These are phyloP conservation scores for Daktulosphaira vitifoliae DNA, from an alignment of 1,140 invertebrate species.

Conservation along the genomic window DNA sequence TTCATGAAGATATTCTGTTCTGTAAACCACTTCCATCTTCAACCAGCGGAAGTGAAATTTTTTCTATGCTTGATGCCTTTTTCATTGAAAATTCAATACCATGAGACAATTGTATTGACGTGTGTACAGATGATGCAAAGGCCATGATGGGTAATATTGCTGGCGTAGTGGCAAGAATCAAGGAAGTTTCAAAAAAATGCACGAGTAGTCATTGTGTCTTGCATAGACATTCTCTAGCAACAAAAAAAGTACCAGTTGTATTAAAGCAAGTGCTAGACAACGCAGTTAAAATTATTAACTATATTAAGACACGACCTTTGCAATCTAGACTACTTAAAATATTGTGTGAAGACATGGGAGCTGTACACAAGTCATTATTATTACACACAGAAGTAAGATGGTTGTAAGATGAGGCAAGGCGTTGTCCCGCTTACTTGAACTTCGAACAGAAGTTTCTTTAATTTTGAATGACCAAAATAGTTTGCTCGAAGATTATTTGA, in stretches of 20 bases:
- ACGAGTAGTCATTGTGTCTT: constrained; percentile 28
- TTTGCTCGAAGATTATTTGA: constrained; percentile 18
- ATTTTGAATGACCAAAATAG: constrained; percentile 18
- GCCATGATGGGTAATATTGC: constrained; percentile 16
- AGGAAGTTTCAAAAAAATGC: constrained; percentile 24
- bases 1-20: constrained; percentile 12
- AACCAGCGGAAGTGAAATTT: constrained; percentile 7
- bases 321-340: no score
- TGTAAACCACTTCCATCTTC: not conserved
- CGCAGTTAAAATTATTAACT: no score
- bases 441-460: constrained; percentile 20
- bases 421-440: constrained; percentile 2
- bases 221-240: constrained; percentile 32
- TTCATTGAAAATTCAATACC: constrained; percentile 10
- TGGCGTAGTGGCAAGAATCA: not conserved
- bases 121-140: no score
- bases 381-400: constrained; percentile 41
- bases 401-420: constrained; percentile 42
- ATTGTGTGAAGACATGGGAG: no score
- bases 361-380: constrained; percentile 39
- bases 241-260: constrained; percentile 20
- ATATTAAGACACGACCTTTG: no score
- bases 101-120: constrained; percentile 22
- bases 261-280: constrained; percentile 33
- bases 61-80: not conserved